Conservation (phyloP, 2,888 invertebrate species). For the Diogma glabrata region DNA sequence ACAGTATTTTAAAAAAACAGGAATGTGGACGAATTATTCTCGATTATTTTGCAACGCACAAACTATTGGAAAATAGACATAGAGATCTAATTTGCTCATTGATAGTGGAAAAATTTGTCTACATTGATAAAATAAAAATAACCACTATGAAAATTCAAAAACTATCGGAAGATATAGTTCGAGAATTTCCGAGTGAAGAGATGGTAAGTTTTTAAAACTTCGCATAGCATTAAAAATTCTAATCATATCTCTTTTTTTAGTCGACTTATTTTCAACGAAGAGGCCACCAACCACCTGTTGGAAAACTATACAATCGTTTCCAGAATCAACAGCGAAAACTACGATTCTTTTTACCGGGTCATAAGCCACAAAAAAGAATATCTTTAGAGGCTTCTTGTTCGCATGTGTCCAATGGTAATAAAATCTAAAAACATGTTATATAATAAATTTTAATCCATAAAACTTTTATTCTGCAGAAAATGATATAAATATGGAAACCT, state of each 20-base stretch:
- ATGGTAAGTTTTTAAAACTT: background rate
- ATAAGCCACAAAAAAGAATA: background rate
- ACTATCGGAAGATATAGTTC: background rate
- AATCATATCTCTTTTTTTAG: background rate
- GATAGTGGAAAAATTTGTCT: background rate
- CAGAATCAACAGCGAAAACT: background rate
- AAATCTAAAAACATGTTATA: background rate
- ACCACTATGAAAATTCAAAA: background rate
- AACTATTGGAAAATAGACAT: background rate
- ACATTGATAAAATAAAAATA: background rate
- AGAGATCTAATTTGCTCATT: background rate
- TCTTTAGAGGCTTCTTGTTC: background rate
- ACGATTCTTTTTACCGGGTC: background rate
- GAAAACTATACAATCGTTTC: background rate
- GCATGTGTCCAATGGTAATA: background rate
- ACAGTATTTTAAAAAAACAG: background rate
- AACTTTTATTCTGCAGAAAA: background rate
- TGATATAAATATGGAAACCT: background rate
- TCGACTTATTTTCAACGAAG: background rate
- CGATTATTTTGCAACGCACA: background rate
- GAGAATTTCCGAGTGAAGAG: background rate
- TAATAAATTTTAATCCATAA: background rate
- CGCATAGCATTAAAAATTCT: background rate
- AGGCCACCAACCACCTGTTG: background rate
- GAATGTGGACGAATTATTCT: background rate